Base-by-base conservation (phyloP, 1,140 invertebrate genomes). In the Cyclargus thomasi region DNA sequence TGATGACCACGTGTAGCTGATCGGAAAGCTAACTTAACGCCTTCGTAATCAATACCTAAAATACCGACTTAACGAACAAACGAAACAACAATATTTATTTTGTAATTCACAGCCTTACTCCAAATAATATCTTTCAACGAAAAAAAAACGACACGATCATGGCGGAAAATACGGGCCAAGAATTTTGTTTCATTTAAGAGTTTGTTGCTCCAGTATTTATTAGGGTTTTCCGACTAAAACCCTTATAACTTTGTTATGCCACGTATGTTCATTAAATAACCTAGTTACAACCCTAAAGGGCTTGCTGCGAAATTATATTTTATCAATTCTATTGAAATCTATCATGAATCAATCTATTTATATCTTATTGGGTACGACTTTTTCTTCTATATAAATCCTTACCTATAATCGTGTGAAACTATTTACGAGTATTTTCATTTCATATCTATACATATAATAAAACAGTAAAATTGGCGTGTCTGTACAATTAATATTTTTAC, bases 211-310 rank as follows among this genome's bases (percentile, higher is more conserved):
- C 11, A 14, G 39, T 47, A 47, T 47, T 47, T 47, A 47, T 47
- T 47, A 47, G 39, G 39, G 39, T 47, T 47, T 47, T 47, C 39
- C 39, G 39, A 47, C 39, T 47, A 47, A 8, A 47, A 47, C 39
- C 39, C 39, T 47, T 47, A 47, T 47, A 47, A 47, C 39, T 47
- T 47, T 47, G 39, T 47, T 47, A 47, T 47, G 39, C 14, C 39
- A 47, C 39, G 39, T 47, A 47, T 47, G 39, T 47, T 47, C 39
- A 47, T 47, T 47, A 47, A 47, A 47, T 47, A 47, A 47, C 39
- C 39, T 11, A 47, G 39, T 47, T 47, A 47, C 39, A 47, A 16
- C 39, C 39, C 39, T 47, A 14, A 16, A 47, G 39, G 39, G 39
- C 39, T 47, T 11, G 39, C 11, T 47, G 10, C 39, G 39, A 47